These are phyloP conservation scores for Notiomystis cincta DNA, from an alignment of 2,113 vertebrate species.

Conservation along the genomic window DNA sequence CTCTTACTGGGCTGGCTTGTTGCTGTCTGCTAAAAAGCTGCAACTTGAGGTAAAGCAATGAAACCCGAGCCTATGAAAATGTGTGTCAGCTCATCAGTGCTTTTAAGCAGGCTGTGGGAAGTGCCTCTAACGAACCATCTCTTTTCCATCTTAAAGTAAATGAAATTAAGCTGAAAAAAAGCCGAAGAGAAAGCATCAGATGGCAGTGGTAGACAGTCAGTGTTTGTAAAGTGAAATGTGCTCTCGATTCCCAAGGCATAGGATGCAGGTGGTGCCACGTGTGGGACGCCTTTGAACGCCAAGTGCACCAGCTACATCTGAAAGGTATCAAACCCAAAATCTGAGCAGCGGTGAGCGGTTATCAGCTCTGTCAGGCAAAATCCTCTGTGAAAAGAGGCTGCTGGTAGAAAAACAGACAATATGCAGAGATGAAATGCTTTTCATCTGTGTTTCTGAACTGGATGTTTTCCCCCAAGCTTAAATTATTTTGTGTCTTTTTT, in stretches of 20 bases:
- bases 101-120: neutral
- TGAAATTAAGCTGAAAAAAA: neutral
- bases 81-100: neutral
- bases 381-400: neutral
- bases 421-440: neutral
- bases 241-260: neutral
- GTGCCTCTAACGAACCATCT: neutral
- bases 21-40: neutral
- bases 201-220: neutral
- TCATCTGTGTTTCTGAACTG: neutral
- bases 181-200: neutral
- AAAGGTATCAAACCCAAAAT: constrained; percentile 10
- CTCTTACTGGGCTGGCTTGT: neutral
- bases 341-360: neutral
- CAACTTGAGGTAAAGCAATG: neutral
- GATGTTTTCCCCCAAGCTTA: neutral
- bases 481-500: neutral
- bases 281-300: neutral
- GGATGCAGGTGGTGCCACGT: neutral
- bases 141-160: constrained; percentile 4
- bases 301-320: neutral
- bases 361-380: constrained; percentile 14
- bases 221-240: neutral
- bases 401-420: neutral
- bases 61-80: neutral